Percentiles rank a stretch among this genome's conserved stretches.
Conservation (phyloP, 2,113 vertebrate species). For the Crotalus viridis region DNA sequence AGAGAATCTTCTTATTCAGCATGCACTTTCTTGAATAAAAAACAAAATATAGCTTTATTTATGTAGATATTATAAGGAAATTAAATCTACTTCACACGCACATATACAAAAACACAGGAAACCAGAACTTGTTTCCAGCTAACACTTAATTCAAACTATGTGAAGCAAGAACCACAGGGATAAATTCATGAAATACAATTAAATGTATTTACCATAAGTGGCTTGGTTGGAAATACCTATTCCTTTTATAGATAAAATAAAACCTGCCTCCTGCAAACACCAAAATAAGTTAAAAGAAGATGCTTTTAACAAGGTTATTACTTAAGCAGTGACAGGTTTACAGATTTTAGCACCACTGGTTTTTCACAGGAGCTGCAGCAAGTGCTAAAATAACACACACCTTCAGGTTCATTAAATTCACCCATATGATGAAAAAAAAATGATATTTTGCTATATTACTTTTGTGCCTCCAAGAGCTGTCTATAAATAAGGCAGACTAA, state of each 20-base stretch:
- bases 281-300: conserved; percentile 83
- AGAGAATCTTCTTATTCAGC: conserved; percentile 70
- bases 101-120: conserved; percentile 67
- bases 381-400: conserved; percentile 95
- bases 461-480: conserved; percentile 71
- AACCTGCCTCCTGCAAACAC: conserved; percentile 72
- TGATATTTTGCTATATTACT: conserved; percentile 79
- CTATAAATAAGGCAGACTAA: conserved; percentile 78
- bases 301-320: conserved; percentile 84
- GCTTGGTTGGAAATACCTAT: conserved; percentile 74
- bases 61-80: conserved; percentile 72
- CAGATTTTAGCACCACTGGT: conserved; percentile 87
- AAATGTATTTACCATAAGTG: conserved; percentile 78
- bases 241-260: conserved; percentile 73
- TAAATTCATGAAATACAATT: conserved; percentile 80
- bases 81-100: conserved; percentile 50
- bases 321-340: conserved; percentile 85
- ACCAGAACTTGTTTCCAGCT: conserved; percentile 65
- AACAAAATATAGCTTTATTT: conserved; percentile 65
- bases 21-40: conserved; percentile 61
- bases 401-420: conserved; percentile 89
- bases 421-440: conserved; percentile 79
- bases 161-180: conserved; percentile 73
- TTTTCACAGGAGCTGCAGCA: conserved; percentile 81
- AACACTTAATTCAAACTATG: conserved; percentile 75